phyloP scores from a whole-genome alignment of 2,113 vertebrate species.

The Gallinago jamesoni region DNA sequence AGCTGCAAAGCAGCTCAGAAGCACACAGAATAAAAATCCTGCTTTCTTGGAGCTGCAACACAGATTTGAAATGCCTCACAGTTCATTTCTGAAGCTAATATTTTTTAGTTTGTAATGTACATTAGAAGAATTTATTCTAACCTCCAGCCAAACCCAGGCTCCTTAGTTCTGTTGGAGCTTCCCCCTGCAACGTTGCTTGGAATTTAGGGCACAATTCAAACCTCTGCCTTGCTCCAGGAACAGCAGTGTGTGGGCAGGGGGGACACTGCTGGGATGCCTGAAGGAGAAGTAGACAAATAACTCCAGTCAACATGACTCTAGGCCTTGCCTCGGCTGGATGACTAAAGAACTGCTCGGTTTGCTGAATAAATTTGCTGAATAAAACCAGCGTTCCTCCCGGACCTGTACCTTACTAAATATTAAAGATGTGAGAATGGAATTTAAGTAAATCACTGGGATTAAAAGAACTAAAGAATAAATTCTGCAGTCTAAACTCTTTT shows the following conservation, averaged over 20 bases:
- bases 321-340: neutral
- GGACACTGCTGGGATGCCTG: neutral
- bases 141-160: neutral
- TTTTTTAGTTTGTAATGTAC: neutral
- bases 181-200: neutral
- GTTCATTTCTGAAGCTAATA: neutral
- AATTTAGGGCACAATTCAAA: neutral
- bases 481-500: neutral
- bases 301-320: neutral
- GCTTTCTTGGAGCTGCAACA: neutral
- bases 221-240: neutral
- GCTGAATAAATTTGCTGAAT: neutral
- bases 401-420: neutral
- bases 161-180: neutral
- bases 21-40: neutral
- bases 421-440: neutral
- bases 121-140: neutral
- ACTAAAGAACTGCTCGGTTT: neutral
- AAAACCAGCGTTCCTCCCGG: neutral
- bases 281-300: neutral
- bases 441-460: neutral
- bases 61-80: neutral
- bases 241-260: neutral
- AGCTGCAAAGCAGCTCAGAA: neutral
- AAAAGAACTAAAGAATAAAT: neutral